A percentile compares a stretch with the other conserved stretches of the same genome.
phyloP scores from a whole-genome alignment of 2,113 vertebrate species.

The Lipophrys pholis region DNA sequence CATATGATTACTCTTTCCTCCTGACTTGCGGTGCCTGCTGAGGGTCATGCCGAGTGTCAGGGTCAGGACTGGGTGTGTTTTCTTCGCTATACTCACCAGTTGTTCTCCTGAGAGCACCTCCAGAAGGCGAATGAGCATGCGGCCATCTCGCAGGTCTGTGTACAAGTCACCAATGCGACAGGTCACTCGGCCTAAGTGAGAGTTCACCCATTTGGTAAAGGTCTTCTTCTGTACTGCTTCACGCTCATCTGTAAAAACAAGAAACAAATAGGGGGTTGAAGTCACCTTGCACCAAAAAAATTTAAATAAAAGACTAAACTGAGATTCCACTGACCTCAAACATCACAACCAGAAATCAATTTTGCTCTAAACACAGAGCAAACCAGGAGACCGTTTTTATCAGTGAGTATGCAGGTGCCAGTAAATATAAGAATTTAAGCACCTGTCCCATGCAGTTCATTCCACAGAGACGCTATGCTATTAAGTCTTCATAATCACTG shows the following conservation, averaged over 20 bases:
- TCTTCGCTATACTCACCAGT: conserved; percentile 85
- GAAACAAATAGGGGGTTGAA: not conserved
- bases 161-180: conserved; percentile 93
- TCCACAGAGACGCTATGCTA: conserved; percentile 51
- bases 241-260: conserved; percentile 87
- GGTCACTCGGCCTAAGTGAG: conserved; percentile 91
- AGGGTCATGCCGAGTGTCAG: conserved; percentile 29
- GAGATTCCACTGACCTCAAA: not conserved
- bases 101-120: conserved; percentile 94
- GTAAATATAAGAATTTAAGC: conserved; percentile 35
- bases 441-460: conserved; percentile 25
- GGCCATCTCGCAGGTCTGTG: conserved; percentile 92
- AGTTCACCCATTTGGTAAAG: conserved; percentile 97
- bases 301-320: not conserved
- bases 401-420: conserved; percentile 21
- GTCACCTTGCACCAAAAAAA: not conserved
- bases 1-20: conserved; percentile 29
- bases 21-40: conserved; percentile 9
- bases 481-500: conserved; percentile 49
- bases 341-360: conserved; percentile 11
- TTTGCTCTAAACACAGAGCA: conserved; percentile 1
- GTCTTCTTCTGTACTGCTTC: conserved; percentile 97
- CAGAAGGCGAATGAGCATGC: conserved; percentile 91
- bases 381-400: no score
- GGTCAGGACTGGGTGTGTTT: conserved; percentile 22